These are phyloP conservation scores for Anisognathus igniventris DNA, from an alignment of 2,797 vertebrate species.

Conservation along the genomic window DNA sequence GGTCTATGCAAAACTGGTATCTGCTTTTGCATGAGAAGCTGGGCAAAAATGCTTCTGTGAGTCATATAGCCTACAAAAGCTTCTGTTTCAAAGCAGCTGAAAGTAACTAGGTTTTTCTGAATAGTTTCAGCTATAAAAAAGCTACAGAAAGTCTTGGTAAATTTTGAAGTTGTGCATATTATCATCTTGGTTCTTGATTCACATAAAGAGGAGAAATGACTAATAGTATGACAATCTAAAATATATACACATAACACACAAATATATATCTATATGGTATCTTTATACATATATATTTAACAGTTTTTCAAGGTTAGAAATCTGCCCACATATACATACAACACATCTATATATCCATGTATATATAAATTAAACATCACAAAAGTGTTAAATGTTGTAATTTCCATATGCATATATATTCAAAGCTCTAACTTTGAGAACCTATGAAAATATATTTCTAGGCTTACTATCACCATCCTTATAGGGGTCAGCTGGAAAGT, in stretches of 20 bases:
- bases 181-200: neutral
- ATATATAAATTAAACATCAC: neutral
- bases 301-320: neutral
- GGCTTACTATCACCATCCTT: neutral
- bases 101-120: neutral
- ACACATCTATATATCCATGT: neutral
- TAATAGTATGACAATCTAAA: neutral
- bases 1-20: neutral
- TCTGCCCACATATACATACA: neutral
- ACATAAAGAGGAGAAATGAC: neutral
- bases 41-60: neutral
- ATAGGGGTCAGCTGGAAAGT: neutral
- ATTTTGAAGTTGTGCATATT: neutral
- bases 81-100: neutral
- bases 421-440: neutral
- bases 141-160: neutral
- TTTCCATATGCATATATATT: neutral
- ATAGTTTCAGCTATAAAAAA: neutral
- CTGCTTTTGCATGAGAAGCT: neutral
- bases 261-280: neutral
- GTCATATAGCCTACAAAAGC: neutral
- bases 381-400: neutral
- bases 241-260: neutral
- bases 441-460: neutral
- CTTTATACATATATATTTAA: neutral